phyloP scores from a whole-genome alignment of 2,113 vertebrate genomes.

The Megaceryle torquata region DNA sequence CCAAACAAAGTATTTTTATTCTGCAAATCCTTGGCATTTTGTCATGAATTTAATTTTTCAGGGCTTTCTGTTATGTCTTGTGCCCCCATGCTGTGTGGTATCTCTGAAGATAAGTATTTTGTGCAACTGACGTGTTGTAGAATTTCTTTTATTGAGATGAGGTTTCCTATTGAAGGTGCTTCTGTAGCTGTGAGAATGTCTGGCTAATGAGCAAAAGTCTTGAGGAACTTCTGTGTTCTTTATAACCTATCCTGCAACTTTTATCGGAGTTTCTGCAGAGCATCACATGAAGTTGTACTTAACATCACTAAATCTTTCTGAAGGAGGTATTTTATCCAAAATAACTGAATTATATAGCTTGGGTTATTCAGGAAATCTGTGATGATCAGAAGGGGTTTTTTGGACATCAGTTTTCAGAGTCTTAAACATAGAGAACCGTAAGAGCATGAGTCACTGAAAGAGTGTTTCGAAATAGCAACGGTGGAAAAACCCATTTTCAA shows the following conservation, averaged over 20 bases:
- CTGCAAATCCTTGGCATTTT: background rate
- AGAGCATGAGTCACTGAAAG: conserved; percentile 17
- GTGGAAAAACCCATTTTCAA: background rate
- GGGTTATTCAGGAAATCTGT: background rate
- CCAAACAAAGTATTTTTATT: background rate
- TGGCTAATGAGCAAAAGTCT: background rate
- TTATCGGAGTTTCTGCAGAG: background rate
- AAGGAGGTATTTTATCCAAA: background rate
- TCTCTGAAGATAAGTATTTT: background rate
- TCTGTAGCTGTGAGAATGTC: background rate
- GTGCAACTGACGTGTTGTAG: background rate
- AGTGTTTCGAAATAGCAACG: conserved; percentile 7
- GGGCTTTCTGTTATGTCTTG: background rate
- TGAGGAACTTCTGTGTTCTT: background rate
- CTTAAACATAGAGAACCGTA: background rate
- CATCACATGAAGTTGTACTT: background rate
- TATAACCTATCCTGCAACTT: background rate
- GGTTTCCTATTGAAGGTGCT: background rate
- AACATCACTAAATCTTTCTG: background rate
- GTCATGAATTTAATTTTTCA: background rate
- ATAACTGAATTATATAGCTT: background rate
- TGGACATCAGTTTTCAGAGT: background rate
- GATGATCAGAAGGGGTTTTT: background rate
- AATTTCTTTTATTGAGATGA: background rate
- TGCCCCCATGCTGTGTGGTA: background rate